Evolutionary conservation across 2,113 vertebrate genomes (phyloP).

Genomic region (Geothlypis trichas): DNA sequence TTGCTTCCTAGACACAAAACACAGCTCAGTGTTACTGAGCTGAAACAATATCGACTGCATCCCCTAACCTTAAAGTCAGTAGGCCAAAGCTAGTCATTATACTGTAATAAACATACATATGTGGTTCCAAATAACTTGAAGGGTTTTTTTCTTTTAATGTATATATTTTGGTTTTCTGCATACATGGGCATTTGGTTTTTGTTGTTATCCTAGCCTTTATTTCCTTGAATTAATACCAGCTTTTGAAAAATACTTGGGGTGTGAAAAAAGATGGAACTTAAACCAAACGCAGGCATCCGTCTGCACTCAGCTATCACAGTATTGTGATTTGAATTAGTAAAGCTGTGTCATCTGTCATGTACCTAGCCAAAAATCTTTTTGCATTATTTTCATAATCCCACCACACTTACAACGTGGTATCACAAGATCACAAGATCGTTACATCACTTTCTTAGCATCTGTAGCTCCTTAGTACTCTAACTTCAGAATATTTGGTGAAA

Average conservation of each 20-base stretch:
- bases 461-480: slow-evolving; percentile 5
- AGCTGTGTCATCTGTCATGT: background rate
- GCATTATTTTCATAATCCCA: background rate
- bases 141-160: background rate
- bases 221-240: background rate
- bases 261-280: background rate
- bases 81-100: background rate
- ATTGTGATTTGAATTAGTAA: slow-evolving; percentile 3
- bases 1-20: background rate
- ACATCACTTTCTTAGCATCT: slow-evolving; percentile 44
- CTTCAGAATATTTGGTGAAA: slow-evolving; percentile 36
- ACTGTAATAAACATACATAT: background rate
- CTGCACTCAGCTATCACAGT: background rate
- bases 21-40: background rate
- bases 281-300: background rate
- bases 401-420: background rate
- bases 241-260: background rate
- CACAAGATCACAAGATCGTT: slow-evolving; percentile 25
- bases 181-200: background rate
- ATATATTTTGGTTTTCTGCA: background rate
- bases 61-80: background rate
- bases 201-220: background rate
- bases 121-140: background rate
- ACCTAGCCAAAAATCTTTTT: background rate
- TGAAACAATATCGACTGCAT: background rate